Evolutionary conservation across 2,888 invertebrate species (phyloP), one percentile per base, ranked within the genome.

Genomic region (Leptinotarsa tumamoca): DNA sequence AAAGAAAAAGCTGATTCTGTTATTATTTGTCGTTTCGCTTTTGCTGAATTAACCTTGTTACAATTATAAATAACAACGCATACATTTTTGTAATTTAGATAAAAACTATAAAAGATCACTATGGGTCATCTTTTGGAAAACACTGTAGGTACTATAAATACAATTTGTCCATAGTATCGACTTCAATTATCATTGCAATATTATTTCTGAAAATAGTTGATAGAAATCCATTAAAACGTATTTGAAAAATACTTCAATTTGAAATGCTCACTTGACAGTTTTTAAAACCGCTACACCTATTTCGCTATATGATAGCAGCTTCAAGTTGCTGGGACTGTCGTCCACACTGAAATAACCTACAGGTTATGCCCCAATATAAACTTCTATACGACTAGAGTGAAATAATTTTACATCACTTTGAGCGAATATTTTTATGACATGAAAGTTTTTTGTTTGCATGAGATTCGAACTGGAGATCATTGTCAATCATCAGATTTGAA

Each of bases 111-210:
- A 52, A 52, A 54, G 5, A 68, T 68, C 68, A 68, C 52, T 27
- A 68, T 54, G 52, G 68, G 52, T 17, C 68, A 68, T 67, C 21
- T 67, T 67, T 21, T 67, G 49, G 23, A 49, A 58, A 18, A 58
- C 58, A 58, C 21, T 58, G 4, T 27, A 27, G 4, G 58, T 23
- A 58, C 21, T 68, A 52, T 52, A 23, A 15, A 68, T 2, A 54
- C 68, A 68, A 68, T 68, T 68, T 23, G 68, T 68, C 17, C 27
- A 52, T 50, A 51, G 67, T 68, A 68, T 68, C 67, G 67, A 68
- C 50, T 51, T 21, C 51, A 68, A 50, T 51, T 68, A 51, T 50
- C 1, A 68, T 33, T 68, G 68, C 17, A 68, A 68, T 68, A 52
- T 68, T 68, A 68, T 68, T 33, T 7, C 1, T 33, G 33, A 33